Evolutionary conservation across 2,888 invertebrate species (phyloP), one percentile per base, ranked within the genome.

Genomic region (Trissoscelio sp.): DNA sequence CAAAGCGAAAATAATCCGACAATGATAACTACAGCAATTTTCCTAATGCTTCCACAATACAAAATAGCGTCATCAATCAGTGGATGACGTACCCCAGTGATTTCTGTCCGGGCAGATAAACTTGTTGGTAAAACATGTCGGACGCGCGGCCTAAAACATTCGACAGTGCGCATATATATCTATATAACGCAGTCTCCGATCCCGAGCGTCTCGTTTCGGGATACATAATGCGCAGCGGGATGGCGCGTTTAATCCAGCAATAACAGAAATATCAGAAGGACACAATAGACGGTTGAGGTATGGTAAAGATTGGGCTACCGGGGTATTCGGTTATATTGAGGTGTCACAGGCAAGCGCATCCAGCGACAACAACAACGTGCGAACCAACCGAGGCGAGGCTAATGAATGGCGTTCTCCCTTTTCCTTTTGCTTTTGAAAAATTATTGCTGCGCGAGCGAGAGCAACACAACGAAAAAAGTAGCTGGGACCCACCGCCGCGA

Each of bases 361-460:
- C 73, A 75, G 75, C 74, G 83, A 79, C 83, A 86, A 83, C 88
- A 90, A 91, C 91, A 91, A 91, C 90, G 91, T 91, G 91, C 90
- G 91, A 91, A 91, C 91, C 89, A 89, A 91, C 91, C 89, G 86
- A 89, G 87, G 86, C 88, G 85, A 84, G 86, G 86, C 89, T 91
- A 91, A 91, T 91, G 91, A 91, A 91, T 91, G 88, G 88, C 88
- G 87, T 87, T 87, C 88, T 87, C 87, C 88, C 87, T 87, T 88
- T 88, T 89, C 87, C 88, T 87, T 87, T 85, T 78, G 86, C 86
- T 87, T 87, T 87, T 90, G 91, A 91, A 91, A 91, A 91, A 91
- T 91, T 91, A 90, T 90, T 88, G 88, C 87, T 87, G 87, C 83
- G 87, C 51, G 60, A 75, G 72, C 51, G 62, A 46, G 74, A 69